Percentiles rank a stretch among this genome's conserved stretches.
Evolutionary conservation across 2,797 vertebrate genomes (phyloP).

Genomic region (Australoheros facetus): DNA sequence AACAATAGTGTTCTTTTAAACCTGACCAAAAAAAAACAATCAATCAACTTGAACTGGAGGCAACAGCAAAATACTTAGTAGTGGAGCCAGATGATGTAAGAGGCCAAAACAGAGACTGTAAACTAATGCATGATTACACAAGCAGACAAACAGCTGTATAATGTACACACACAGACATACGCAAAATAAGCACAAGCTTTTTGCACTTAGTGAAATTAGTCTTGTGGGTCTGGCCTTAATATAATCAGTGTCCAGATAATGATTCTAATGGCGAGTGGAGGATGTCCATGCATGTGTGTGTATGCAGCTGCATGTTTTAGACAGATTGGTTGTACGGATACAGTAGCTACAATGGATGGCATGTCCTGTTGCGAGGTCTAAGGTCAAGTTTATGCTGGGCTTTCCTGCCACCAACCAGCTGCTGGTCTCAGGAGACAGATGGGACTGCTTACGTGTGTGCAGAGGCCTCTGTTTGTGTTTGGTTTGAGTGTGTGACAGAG

Average conservation of each 20-base stretch:
- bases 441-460: constrained; percentile 35
- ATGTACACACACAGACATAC: constrained; percentile 1
- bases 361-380: constrained; percentile 21
- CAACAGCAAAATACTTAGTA: constrained; percentile 1
- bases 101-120: constrained; percentile 1
- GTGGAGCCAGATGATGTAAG: constrained; percentile 1
- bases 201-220: constrained; percentile 72
- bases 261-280: constrained; percentile 55
- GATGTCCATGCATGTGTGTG: constrained; percentile 6
- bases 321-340: constrained; percentile 36
- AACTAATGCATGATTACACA: constrained; percentile 3
- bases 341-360: constrained; percentile 21
- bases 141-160: neutral
- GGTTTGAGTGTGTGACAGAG: neutral
- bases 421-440: constrained; percentile 58
- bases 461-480: neutral
- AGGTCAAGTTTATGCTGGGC: constrained; percentile 42
- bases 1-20: constrained; percentile 2
- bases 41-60: neutral
- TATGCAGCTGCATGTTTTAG: constrained; percentile 15
- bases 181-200: constrained; percentile 40
- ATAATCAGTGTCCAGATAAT: constrained; percentile 72
- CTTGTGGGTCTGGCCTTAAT: constrained; percentile 53
- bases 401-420: constrained; percentile 44
- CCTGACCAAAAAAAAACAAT: neutral